These are phyloP conservation scores for Dendrolimus punctatus DNA, from an alignment of 1,140 invertebrate species.

Conservation along the genomic window DNA sequence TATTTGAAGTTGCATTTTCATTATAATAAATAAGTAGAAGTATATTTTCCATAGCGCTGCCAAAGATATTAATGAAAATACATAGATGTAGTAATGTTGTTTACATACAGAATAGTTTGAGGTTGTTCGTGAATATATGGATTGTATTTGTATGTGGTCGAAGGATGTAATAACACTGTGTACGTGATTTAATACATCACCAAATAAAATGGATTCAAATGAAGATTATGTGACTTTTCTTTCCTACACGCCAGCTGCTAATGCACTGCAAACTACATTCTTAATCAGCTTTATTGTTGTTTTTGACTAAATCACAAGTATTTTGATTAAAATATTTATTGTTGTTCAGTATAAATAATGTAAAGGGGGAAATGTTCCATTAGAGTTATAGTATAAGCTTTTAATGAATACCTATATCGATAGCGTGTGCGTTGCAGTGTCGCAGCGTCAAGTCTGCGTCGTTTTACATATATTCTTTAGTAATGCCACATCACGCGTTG, in stretches of 20 bases:
- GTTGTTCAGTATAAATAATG: no score
- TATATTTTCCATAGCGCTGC: conserved; percentile 72
- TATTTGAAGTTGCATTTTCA: conserved; percentile 70
- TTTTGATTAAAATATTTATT: no score
- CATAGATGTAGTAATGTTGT: conserved; percentile 60
- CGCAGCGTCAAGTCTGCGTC: no score
- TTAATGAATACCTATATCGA: no score
- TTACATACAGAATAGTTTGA: conserved; percentile 58
- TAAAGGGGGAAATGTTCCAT: no score
- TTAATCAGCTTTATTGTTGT: no score
- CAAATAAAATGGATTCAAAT: conserved; percentile 54
- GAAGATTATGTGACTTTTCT: conserved; percentile 11
- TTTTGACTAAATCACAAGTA: no score
- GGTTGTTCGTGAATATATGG: conserved; percentile 57
- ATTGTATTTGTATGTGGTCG: conserved; percentile 53
- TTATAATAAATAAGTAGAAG: conserved; percentile 61
- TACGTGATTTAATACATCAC: conserved; percentile 53
- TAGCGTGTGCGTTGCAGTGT: no score
- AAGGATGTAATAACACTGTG: conserved; percentile 48
- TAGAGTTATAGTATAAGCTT: no score
- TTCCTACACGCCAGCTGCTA: not conserved
- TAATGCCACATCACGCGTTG: no score
- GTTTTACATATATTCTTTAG: no score
- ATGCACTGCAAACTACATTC: no score
- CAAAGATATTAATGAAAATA: conserved; percentile 60